Percentiles rank a stretch among this genome's conserved stretches.
These are phyloP conservation scores for Tetraneura akinire DNA, from an alignment of 1,140 invertebrate species.

Conservation along the genomic window DNA sequence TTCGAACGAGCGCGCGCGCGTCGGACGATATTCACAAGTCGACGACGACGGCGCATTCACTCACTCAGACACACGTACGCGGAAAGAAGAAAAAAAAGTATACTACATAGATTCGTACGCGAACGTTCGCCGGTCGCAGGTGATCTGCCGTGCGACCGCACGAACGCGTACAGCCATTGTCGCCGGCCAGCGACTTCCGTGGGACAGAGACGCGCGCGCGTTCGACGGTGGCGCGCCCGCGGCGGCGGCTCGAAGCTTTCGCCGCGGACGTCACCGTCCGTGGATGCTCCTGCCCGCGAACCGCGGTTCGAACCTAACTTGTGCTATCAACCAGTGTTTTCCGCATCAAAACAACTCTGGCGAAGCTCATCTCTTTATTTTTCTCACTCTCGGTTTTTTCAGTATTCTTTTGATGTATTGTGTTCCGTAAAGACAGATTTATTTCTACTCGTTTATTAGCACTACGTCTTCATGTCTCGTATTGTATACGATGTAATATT, in stretches of 20 bases:
- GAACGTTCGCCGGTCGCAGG: constrained; percentile 22
- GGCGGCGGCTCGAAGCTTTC: constrained; percentile 24
- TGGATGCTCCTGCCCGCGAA: no score
- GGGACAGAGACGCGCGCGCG: neutral
- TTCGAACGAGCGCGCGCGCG: neutral
- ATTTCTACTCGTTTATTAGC: no score
- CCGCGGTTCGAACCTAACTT: no score
- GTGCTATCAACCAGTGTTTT: no score
- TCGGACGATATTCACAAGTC: neutral
- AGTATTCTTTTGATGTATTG: no score
- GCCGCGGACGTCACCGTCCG: neutral
- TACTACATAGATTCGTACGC: neutral
- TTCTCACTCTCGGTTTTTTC: no score
- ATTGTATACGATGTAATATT: no score
- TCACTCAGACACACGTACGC: neutral
- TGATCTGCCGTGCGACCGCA: constrained; percentile 32
- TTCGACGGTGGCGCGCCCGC: constrained; percentile 3
- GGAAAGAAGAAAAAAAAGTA: neutral
- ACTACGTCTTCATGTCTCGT: no score
- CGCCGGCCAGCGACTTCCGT: neutral
- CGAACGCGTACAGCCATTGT: neutral
- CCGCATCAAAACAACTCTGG: no score
- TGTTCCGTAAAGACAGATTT: no score
- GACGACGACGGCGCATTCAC: neutral
- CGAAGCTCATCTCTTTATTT: no score